Evolutionary conservation across 2,113 vertebrate species (phyloP), one percentile per base, ranked within the genome.

Genomic region (Spheniscus mendiculus): DNA sequence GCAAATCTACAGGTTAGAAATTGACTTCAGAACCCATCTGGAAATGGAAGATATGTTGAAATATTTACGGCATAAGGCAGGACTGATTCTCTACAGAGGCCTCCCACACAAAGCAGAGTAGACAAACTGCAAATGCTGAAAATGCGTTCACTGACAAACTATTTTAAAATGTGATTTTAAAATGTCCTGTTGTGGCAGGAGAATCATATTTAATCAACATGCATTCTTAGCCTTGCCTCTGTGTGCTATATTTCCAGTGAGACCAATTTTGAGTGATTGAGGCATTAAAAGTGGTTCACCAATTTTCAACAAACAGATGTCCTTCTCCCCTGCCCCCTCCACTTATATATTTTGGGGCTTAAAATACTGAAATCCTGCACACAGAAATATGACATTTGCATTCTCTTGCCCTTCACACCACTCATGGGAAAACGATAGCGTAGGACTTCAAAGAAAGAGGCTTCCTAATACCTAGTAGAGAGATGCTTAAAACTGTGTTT

Each of bases 401-500:
- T 36, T 56, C 9, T 5, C 56, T 30, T 59, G 23, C 38, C 26
- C 30, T n/a, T 82, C 38, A n/a, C 42, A 38, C 7, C 21, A 38
- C 23, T 77, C 15, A 52, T 2, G 9, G 30, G 40, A 62, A 86
- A 86, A 56, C 0, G 0, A 34, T 0, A 80, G 21, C 3, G 14
- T 0, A 38, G 20, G 27, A 50, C 62, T 81, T 76, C 52, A 79
- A 93, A 96, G 66, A 94, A 74, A 81, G 70, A 93, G 29, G 15
- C 82, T 69, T 87, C n/a, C 4, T 26, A 32, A 50, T 49, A 42
- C 20, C n/a, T 47, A 12, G 44, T 59, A 80, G 29, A 88, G 53
- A 58, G 55, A 86, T 84, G 72, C 70, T 90, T 82, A 93, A 80
- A 96, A 91, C 21, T 29, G 56, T 96, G 86, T 97, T 97, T 97